Percentiles rank a stretch among this genome's conserved stretches.
Conservation (phyloP, 2,888 invertebrate species). For the Glyphotaelius pellucidus region DNA sequence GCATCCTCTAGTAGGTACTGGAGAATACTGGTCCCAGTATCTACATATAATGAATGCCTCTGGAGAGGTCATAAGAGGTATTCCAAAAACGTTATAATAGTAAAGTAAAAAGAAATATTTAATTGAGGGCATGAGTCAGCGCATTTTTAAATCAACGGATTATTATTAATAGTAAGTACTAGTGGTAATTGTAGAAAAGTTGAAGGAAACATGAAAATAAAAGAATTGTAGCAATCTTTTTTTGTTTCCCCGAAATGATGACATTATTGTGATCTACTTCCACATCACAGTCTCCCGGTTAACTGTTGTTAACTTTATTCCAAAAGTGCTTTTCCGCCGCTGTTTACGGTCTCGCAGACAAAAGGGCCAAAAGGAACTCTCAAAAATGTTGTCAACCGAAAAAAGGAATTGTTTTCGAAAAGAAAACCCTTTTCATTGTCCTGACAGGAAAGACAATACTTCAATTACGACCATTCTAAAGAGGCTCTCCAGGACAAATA, state of each 20-base stretch:
- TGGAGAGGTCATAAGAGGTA: no score
- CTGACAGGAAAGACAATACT: slow-evolving; percentile 21
- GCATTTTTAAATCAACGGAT: no score
- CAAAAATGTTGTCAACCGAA: not conserved
- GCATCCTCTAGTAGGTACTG: no score
- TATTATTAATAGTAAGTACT: no score
- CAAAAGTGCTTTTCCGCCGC: not conserved
- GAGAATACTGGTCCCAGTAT: no score
- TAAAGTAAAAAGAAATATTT: no score
- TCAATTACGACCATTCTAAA: slow-evolving; percentile 21
- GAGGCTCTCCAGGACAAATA: not conserved
- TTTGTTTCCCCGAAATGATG: not conserved
- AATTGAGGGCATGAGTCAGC: no score
- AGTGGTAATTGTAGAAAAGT: no score
- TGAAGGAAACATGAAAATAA: not conserved
- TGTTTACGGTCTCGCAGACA: not conserved
- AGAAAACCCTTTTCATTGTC: slow-evolving; percentile 19
- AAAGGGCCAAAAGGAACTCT: not conserved
- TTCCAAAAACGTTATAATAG: no score
- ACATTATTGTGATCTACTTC: not conserved
- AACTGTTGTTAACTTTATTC: slow-evolving; percentile 2
- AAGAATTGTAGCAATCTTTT: not conserved
- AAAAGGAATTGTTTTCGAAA: not conserved
- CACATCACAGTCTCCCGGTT: not conserved
- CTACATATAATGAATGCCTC: no score